Evolutionary conservation across 1,140 invertebrate genomes (phyloP).

Genomic region (Drosophila repletoides): DNA sequence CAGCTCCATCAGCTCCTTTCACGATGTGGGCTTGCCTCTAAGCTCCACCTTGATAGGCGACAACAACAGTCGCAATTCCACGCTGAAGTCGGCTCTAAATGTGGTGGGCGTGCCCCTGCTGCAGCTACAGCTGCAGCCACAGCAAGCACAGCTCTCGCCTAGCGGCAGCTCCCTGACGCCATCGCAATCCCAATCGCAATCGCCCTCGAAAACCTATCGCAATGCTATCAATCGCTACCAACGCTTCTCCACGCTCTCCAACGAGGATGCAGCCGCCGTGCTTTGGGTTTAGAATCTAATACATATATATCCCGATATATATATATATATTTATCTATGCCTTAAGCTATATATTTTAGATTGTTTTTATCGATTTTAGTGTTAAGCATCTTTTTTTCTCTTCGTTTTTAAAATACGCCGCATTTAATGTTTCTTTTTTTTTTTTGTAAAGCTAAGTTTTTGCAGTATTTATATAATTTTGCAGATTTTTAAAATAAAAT

Average conservation of each 20-base stretch:
- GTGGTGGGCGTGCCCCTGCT: constrained; percentile 61
- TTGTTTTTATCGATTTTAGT: constrained; percentile 17
- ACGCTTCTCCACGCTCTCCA: constrained; percentile 78
- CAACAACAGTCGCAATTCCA: constrained; percentile 68
- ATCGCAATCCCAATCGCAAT: constrained; percentile 26
- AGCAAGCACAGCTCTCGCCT: constrained; percentile 1
- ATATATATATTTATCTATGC: background rate
- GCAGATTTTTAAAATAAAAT: constrained; percentile 37
- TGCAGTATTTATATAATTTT: constrained; percentile 61
- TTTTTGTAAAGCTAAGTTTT: constrained; percentile 60
- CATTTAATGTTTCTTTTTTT: constrained; percentile 58
- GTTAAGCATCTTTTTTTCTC: too few relatives aligned
- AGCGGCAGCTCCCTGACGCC: constrained; percentile 29
- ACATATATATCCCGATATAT: background rate
- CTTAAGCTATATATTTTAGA: background rate
- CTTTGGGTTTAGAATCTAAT: constrained; percentile 61
- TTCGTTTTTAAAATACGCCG: constrained; percentile 4
- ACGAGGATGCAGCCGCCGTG: constrained; percentile 73
- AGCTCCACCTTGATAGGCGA: constrained; percentile 75
- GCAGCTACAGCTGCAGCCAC: constrained; percentile 29
- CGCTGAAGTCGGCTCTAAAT: constrained; percentile 64
- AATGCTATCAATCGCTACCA: constrained; percentile 77
- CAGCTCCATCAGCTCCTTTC: constrained; percentile 91
- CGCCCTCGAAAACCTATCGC: constrained; percentile 68
- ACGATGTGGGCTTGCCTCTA: constrained; percentile 87